Evolutionary conservation across 2,888 invertebrate genomes (phyloP).

Genomic region (Troides aeacus): DNA sequence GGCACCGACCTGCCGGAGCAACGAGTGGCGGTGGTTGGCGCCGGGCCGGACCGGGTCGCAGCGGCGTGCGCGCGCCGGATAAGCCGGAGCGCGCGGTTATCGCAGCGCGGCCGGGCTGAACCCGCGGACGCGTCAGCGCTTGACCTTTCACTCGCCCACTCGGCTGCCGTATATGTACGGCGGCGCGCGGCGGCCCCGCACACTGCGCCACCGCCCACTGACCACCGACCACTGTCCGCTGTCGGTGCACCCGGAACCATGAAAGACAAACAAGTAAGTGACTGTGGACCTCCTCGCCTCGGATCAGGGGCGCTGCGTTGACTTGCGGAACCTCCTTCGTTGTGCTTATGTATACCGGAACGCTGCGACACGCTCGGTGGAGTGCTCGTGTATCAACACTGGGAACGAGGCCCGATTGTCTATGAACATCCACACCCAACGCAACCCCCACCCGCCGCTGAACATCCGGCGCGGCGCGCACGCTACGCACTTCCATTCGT

Average conservation of each 20-base stretch:
- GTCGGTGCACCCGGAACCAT: not conserved
- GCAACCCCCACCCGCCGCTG: not conserved
- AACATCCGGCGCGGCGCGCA: too few species aligned
- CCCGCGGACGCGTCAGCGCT: not conserved
- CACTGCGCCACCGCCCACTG: not conserved
- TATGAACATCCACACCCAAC: not conserved
- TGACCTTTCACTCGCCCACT: not conserved
- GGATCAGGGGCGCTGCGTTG: not conserved
- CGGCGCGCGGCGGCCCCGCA: not conserved
- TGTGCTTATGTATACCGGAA: too few species aligned
- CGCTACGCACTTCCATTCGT: too few species aligned
- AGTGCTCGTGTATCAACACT: not conserved
- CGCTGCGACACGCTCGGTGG: too few species aligned
- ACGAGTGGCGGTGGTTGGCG: too few species aligned
- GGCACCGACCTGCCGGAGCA: too few species aligned
- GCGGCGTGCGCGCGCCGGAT: not conserved
- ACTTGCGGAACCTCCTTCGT: not conserved
- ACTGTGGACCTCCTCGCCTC: too few species aligned
- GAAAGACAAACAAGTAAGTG: conserved; percentile 24
- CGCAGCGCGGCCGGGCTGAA: not conserved
- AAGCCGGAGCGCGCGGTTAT: not conserved
- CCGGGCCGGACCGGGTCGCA: too few species aligned
- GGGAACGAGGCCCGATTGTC: not conserved
- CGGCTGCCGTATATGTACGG: conserved; percentile 14
- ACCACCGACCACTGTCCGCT: not conserved